Base-by-base conservation (phyloP, 2,888 invertebrate genomes). In the Mantis religiosa region DNA sequence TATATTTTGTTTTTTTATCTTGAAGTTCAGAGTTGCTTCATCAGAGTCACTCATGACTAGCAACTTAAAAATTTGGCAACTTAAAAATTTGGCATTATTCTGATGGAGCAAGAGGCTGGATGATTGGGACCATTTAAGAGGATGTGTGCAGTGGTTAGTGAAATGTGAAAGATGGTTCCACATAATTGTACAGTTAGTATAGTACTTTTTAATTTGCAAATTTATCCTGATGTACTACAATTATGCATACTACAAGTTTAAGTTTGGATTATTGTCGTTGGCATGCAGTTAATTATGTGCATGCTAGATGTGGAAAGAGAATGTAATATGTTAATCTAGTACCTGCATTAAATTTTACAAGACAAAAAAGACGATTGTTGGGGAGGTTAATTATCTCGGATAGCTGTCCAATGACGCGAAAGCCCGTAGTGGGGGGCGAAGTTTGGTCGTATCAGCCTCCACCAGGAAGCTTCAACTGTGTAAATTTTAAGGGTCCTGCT, bases 41-140 rank as follows among this genome's bases (percentile, higher is more conserved):
- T 84, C 84, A n/a, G n/a, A n/a, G 81, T 85, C 28, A 88, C 28
- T 81, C 85, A n/a, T n/a, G n/a, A 41, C 54, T 84, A 85, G 41
- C 82, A 54, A 84, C 20, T 88, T n/a, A n/a, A n/a, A n/a, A n/a
- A n/a, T n/a, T n/a, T n/a, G n/a, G n/a, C n/a, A n/a, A n/a, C n/a
- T n/a, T 87, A 81, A 84, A 54, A 47, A 88, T 84, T 84, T 28
- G 82, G 54, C 54, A 71, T 71, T 71, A 71, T 82, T 87, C 28
- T 82, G 87, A 83, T 83, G 86, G 87, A 84, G 89, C 87, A 89
- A 83, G 83, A 84, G 87, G 89, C 89, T 89, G 89, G 89, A 88
- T 89, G 88, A 89, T 84, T 89, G 87, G 89, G 89, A 86, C 89
- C 89, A 89, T 89, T 54, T 83, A 88, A 82, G 84, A 88, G 88